A percentile compares a stretch with the other conserved stretches of the same genome.
Conservation (phyloP, 1,140 invertebrate genomes). For the Leptinotarsa defecta region DNA sequence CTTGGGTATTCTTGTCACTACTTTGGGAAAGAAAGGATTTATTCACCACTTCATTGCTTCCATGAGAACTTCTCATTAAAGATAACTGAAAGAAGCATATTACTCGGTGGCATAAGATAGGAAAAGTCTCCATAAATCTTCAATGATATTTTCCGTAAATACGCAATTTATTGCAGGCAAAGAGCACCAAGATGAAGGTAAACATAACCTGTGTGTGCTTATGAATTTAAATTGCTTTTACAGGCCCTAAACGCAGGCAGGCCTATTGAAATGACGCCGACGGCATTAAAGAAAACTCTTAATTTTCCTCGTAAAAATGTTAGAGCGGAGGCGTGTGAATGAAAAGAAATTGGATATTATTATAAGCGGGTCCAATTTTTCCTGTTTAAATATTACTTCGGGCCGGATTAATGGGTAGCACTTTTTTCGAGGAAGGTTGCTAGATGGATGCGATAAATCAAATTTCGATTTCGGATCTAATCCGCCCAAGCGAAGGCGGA, state of each 20-base stretch:
- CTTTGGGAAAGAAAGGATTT: too few relatives aligned
- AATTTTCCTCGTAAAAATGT: conserved; percentile 47
- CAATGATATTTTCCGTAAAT: conserved; percentile 11
- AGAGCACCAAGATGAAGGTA: conserved; percentile 39
- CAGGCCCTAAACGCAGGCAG: conserved; percentile 31
- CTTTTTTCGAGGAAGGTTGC: conserved; percentile 18
- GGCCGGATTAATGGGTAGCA: conserved; percentile 17
- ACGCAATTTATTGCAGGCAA: conserved; percentile 37
- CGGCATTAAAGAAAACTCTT: conserved; percentile 46
- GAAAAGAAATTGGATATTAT: conserved; percentile 51
- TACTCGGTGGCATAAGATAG: background rate
- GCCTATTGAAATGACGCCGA: conserved; percentile 45
- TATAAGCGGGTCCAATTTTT: conserved; percentile 13
- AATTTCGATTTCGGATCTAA: conserved; percentile 22
- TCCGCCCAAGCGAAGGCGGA: conserved; percentile 13
- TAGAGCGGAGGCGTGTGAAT: conserved; percentile 45
- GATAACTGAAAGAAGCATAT: background rate
- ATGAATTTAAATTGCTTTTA: conserved; percentile 50
- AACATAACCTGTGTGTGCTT: conserved; percentile 46
- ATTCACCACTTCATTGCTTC: too few relatives aligned
- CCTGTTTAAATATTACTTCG: background rate
- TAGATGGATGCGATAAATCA: conserved; percentile 21
- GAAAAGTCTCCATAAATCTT: background rate
- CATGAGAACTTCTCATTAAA: background rate
- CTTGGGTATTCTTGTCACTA: too few relatives aligned